Conservation (phyloP, 2,888 invertebrate species). For the Scaptodrosophila latifasciaeformis region DNA sequence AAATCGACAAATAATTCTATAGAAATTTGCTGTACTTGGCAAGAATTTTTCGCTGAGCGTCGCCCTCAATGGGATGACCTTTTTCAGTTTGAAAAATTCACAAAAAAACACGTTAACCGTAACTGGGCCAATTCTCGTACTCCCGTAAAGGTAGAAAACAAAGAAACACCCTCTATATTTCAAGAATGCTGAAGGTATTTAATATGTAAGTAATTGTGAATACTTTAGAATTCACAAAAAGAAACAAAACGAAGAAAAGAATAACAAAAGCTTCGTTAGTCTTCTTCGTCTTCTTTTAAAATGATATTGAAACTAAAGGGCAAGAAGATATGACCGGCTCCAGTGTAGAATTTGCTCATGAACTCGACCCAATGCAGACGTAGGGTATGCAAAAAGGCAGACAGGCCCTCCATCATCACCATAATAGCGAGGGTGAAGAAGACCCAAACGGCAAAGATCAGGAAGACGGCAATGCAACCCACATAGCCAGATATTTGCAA, state of each 20-base stretch:
- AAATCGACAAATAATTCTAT: conserved; percentile 25
- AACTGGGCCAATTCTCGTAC: conserved; percentile 36
- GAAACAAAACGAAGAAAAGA: too few relatives aligned
- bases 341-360: conserved; percentile 95
- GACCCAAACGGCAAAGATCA: conserved; percentile 94
- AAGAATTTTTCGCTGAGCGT: conserved; percentile 56
- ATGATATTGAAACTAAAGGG: conserved; percentile 90
- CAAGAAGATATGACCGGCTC: conserved; percentile 86
- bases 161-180: conserved; percentile 28
- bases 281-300: conserved; percentile 78
- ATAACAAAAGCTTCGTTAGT: conserved; percentile 32
- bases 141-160: background rate
- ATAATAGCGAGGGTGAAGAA: conserved; percentile 94
- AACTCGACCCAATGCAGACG: conserved; percentile 99
- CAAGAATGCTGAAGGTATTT: conserved; percentile 34
- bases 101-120: conserved; percentile 34
- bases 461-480: conserved; percentile 86
- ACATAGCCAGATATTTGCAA: conserved; percentile 80
- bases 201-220: background rate
- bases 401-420: conserved; percentile 99
- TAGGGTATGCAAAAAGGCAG: conserved; percentile 98
- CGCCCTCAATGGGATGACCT: conserved; percentile 63
- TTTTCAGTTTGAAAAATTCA: conserved; percentile 30
- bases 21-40: conserved; percentile 52
- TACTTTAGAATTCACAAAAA: too few relatives aligned